Evolutionary conservation across 2,113 vertebrate genomes (phyloP).

Genomic region (Gallinago media): DNA sequence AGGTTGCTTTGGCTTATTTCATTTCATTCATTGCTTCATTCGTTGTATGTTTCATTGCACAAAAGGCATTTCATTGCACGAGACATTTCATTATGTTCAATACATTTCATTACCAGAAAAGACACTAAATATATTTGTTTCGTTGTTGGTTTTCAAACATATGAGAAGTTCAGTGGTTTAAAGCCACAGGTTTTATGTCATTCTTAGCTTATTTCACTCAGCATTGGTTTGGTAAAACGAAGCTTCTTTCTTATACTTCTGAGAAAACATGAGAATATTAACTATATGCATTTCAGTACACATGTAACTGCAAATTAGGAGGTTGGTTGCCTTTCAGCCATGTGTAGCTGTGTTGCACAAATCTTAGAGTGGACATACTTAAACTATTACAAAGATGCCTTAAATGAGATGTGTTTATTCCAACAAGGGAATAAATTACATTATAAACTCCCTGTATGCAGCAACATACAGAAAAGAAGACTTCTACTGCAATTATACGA

Average conservation of each 20-base stretch:
- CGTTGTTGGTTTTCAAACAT: background rate
- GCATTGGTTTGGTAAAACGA: background rate
- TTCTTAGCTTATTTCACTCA: background rate
- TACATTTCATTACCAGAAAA: constrained; percentile 27
- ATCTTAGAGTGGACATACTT: background rate
- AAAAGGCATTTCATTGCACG: background rate
- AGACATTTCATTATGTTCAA: background rate
- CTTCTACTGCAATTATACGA: background rate
- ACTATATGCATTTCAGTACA: background rate
- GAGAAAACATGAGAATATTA: background rate
- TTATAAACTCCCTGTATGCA: background rate
- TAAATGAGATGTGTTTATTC: background rate
- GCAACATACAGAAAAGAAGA: background rate
- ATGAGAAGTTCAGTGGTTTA: background rate
- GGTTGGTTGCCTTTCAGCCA: background rate
- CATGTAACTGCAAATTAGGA: background rate
- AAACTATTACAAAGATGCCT: background rate
- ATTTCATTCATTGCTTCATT: background rate
- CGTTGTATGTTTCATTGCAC: background rate
- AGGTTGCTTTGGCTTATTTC: background rate
- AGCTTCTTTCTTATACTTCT: background rate
- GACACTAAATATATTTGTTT: constrained; percentile 12
- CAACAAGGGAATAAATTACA: background rate
- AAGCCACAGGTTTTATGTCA: background rate
- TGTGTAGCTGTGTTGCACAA: background rate